Evolutionary conservation across 2,797 vertebrate genomes (phyloP).

Genomic region (Karalla daura): DNA sequence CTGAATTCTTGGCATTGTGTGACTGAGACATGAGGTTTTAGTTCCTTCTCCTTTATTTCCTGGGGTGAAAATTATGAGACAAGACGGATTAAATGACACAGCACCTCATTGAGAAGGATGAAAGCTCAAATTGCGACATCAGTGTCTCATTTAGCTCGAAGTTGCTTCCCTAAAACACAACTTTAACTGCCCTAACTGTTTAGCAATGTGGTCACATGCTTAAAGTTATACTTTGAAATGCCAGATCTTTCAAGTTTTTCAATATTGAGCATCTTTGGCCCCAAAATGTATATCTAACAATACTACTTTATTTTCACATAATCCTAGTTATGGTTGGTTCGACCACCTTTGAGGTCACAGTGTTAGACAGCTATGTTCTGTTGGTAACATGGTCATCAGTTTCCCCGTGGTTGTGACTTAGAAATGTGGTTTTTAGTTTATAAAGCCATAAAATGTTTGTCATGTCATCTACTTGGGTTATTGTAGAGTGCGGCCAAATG

Average conservation of each 20-base stretch:
- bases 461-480: neutral
- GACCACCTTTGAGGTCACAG: too few species aligned
- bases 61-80: slow-evolving; percentile 24
- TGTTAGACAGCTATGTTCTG: too few species aligned
- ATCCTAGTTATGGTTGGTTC: too few species aligned
- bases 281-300: too few species aligned
- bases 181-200: neutral
- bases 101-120: slow-evolving; percentile 14
- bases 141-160: slow-evolving; percentile 6
- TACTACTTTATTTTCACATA: too few species aligned
- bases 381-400: neutral
- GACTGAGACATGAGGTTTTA: slow-evolving; percentile 15
- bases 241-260: neutral
- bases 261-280: too few species aligned
- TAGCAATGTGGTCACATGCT: neutral
- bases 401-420: neutral
- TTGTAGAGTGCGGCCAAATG: neutral
- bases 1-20: neutral
- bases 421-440: neutral
- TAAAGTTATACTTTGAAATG: neutral
- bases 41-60: slow-evolving; percentile 13
- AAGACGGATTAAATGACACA: slow-evolving; percentile 22
- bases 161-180: neutral
- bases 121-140: slow-evolving; percentile 14
- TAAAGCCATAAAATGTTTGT: neutral